These are phyloP conservation scores for Poecile montanus DNA, from an alignment of 2,797 vertebrate genomes.

Conservation along the genomic window DNA sequence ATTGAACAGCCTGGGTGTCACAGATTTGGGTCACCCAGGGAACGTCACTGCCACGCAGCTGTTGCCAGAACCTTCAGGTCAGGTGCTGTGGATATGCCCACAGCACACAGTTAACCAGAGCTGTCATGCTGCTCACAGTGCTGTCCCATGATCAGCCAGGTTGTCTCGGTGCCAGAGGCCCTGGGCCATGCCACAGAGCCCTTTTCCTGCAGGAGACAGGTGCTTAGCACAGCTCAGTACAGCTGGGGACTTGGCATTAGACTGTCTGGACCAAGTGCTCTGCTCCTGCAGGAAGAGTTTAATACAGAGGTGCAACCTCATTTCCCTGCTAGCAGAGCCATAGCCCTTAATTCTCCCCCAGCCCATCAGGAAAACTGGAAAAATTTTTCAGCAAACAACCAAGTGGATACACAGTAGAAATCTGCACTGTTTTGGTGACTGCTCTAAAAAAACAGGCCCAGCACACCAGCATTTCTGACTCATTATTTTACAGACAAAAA, in stretches of 20 bases:
- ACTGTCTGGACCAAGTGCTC: background rate
- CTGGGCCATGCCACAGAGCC: background rate
- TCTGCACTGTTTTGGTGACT: background rate
- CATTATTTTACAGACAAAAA: background rate
- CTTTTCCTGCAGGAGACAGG: background rate
- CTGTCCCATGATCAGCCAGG: accelerated
- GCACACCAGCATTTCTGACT: background rate
- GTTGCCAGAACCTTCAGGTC: background rate
- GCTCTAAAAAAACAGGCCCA: too few relatives aligned
- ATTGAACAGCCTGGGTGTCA: background rate
- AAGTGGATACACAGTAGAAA: background rate
- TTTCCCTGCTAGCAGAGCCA: background rate
- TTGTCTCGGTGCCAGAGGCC: background rate
- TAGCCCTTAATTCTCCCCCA: background rate
- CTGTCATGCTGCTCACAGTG: background rate
- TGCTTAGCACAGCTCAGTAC: background rate
- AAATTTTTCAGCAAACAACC: background rate
- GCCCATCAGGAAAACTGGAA: background rate
- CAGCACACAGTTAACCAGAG: background rate
- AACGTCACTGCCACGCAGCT: background rate
- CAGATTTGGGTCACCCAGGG: background rate
- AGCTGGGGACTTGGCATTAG: background rate
- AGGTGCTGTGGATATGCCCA: background rate
- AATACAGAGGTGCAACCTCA: background rate
- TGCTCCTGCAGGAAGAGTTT: background rate